A percentile compares a stretch with the other conserved stretches of the same genome.
phyloP scores from a whole-genome alignment of 2,888 invertebrate species.

The Drosophila birchii region DNA sequence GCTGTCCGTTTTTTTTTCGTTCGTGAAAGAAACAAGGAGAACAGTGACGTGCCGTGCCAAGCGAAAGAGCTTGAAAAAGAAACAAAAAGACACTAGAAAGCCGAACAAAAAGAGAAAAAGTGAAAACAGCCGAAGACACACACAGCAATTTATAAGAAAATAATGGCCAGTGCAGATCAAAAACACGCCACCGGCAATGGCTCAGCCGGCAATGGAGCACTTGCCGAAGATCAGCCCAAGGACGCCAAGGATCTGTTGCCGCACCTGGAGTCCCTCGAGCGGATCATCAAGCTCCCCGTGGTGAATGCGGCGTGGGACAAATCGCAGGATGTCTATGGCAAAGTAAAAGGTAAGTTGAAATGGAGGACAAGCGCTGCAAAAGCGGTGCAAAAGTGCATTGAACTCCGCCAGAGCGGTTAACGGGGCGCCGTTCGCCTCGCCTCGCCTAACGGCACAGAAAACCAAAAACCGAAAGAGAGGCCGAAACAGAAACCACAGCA shows the following conservation, averaged over 20 bases:
- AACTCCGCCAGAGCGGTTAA: slow-evolving; percentile 46
- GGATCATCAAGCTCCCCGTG: slow-evolving; percentile 86
- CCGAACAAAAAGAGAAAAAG: slow-evolving; percentile 31
- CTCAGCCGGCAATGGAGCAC: slow-evolving; percentile 48
- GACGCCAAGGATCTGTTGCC: slow-evolving; percentile 84
- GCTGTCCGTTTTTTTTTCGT: slow-evolving; percentile 49
- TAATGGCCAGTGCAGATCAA: slow-evolving; percentile 57
- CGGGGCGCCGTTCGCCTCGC: slow-evolving; percentile 19
- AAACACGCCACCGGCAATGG: slow-evolving; percentile 56
- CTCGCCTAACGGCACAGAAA: slow-evolving; percentile 51
- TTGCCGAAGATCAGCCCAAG: slow-evolving; percentile 63
- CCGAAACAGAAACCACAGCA: slow-evolving; percentile 37
- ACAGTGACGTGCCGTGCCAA: slow-evolving; percentile 72
- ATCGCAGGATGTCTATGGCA: slow-evolving; percentile 86
- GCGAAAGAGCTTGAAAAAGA: slow-evolving; percentile 50
- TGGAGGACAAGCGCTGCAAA: slow-evolving; percentile 6
- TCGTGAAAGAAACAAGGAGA: slow-evolving; percentile 49
- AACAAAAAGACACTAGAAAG: slow-evolving; percentile 6
- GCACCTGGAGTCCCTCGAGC: slow-evolving; percentile 86
- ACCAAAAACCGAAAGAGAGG: slow-evolving; percentile 28
- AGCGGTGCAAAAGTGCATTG: slow-evolving; percentile 59
- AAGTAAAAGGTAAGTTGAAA: slow-evolving; percentile 86
- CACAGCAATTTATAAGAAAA: not conserved
- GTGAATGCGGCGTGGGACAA: slow-evolving; percentile 87
- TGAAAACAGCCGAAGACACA: slow-evolving; percentile 49